Conservation (phyloP, 2,113 vertebrate species). For the Xenus cinereus region DNA sequence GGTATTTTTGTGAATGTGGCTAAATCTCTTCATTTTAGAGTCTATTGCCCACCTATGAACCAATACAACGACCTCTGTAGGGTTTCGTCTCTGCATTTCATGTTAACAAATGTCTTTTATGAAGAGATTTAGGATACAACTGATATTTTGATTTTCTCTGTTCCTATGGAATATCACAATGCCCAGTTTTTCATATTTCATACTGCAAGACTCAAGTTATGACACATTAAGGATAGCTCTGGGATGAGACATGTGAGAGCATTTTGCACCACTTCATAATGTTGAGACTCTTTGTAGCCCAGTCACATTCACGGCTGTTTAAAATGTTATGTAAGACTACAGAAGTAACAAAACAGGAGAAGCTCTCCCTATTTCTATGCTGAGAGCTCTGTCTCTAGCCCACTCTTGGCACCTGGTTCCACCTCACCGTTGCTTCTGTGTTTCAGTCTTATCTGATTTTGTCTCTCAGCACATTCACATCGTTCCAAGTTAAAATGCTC, state of each 20-base stretch:
- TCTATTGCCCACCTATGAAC: neutral
- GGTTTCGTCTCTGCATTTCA: neutral
- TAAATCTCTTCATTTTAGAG: neutral
- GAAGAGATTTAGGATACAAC: neutral
- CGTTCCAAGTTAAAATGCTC: neutral
- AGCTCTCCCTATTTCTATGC: neutral
- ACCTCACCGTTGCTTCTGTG: neutral
- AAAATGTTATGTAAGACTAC: neutral
- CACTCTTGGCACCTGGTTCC: neutral
- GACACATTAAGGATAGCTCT: neutral
- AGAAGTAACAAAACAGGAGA: neutral
- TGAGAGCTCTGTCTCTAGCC: neutral
- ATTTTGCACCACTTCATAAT: neutral
- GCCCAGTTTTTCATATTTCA: neutral
- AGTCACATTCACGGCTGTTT: neutral
- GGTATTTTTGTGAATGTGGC: neutral
- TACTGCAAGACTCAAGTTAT: neutral
- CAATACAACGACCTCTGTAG: neutral
- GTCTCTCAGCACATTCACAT: neutral
- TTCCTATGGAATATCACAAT: neutral
- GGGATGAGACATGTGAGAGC: neutral
- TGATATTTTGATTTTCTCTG: neutral
- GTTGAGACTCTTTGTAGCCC: neutral
- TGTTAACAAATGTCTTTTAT: neutral
- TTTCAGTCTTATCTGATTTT: neutral